Conservation (phyloP, 1,140 invertebrate species). For the Elymnias hypermnestra region DNA sequence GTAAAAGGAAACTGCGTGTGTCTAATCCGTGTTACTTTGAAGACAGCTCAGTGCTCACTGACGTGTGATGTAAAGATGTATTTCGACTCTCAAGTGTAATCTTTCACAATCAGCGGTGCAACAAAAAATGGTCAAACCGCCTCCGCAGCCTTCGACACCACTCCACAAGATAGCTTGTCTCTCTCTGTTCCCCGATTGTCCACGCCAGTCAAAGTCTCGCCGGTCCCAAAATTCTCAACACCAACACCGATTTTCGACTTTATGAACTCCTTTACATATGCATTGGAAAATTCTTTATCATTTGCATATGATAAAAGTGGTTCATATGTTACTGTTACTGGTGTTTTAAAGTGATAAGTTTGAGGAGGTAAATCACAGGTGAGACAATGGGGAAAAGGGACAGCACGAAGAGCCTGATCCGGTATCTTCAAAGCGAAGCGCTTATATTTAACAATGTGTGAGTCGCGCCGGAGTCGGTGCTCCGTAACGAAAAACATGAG, state of each 20-base stretch:
- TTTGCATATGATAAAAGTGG: neutral
- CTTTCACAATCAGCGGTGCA: conserved; percentile 73
- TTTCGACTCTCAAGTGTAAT: conserved; percentile 76
- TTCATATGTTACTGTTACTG: neutral
- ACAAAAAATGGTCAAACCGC: conserved; percentile 75
- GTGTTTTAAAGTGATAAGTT: conserved; percentile 4
- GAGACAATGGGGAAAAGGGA: conserved; percentile 46
- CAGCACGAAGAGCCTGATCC: conserved; percentile 46
- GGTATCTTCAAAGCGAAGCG: conserved; percentile 65
- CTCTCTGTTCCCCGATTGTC: conserved; percentile 42
- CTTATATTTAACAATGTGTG: conserved; percentile 68
- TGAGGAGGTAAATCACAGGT: conserved; percentile 8
- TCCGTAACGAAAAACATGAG: conserved; percentile 69
- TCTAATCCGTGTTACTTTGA: conserved; percentile 74
- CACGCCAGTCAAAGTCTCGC: conserved; percentile 15
- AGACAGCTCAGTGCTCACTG: conserved; percentile 73
- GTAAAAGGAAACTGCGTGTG: conserved; percentile 60
- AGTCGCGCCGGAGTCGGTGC: conserved; percentile 72
- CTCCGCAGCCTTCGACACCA: conserved; percentile 64
- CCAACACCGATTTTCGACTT: conserved; percentile 9
- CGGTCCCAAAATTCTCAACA: conserved; percentile 28
- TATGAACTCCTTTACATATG: neutral
- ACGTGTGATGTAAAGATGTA: conserved; percentile 76
- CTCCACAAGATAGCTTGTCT: conserved; percentile 51
- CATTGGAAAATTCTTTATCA: neutral